Base-by-base conservation (phyloP, 2,797 vertebrate species). In the Rhynchonycteris naso region DNA sequence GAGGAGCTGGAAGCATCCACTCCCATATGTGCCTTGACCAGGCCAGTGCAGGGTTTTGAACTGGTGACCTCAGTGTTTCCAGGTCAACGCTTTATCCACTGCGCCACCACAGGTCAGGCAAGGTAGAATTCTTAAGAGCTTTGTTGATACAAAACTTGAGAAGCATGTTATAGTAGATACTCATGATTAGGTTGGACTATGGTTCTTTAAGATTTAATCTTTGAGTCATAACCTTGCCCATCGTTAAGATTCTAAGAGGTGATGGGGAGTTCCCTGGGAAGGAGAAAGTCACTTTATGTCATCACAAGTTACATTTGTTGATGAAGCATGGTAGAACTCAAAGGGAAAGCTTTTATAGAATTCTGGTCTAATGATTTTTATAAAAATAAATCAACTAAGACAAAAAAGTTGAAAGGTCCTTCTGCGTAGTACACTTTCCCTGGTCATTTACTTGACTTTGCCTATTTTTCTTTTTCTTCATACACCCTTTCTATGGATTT, bases 351-450 rank as follows among this genome's bases (percentile, higher is more conserved):
- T 91, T 83, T 87, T 83, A 56, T 52, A 56, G n/a, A 72, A 91
- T 84, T 92, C 59, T 74, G 66, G 61, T 90, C 30, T 52, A 83
- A 54, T 2, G 50, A 5, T 90, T 88, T 94, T 93, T 90, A 72
- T 90, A 63, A 90, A 88, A 95, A 93, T 89, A 90, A 75, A 95
- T 94, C 78, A 85, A 30, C n/a, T 50, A 88, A 84, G 33, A 63
- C 88, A 80, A 85, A 92, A 65, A 81, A 61, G 61, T 9, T 50
- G 90, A 92, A 91, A 43, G 33, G 30, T 75, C 30, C 24, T 22
- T 93, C 33, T 93, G 19, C 47, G 38, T 28, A 30, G 4, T 28
- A 26, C 1, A 24, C 33, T 79, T 47, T 72, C 33, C 54, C 68
- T 38, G 26, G 12, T 66, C 47, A 35, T 71, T 95, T 85, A 30